These are phyloP conservation scores for Pristionchus fissidentatus DNA, from an alignment of 2,888 invertebrate genomes.

Conservation along the genomic window DNA sequence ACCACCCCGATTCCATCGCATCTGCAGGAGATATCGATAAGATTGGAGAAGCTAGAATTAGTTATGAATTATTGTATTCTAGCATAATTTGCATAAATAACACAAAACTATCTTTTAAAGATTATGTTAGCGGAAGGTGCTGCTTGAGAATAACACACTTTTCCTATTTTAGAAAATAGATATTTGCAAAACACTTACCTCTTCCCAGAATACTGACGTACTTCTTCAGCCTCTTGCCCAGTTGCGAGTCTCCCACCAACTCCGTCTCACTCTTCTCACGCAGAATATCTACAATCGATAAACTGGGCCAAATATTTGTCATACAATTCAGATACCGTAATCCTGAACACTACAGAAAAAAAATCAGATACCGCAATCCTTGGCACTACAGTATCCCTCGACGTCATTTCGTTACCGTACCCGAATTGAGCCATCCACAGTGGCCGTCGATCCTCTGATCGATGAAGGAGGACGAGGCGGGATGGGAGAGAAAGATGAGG, in stretches of 20 bases:
- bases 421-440: slow-evolving; percentile 60
- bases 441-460: slow-evolving; percentile 61
- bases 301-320: background rate
- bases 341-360: background rate
- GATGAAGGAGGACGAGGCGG: slow-evolving; percentile 66
- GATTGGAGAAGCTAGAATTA: background rate
- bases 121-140: too few species aligned
- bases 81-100: background rate
- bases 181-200: slow-evolving; percentile 44
- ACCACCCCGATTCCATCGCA: slow-evolving; percentile 2
- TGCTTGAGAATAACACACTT: background rate
- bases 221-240: slow-evolving; percentile 47
- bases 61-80: background rate
- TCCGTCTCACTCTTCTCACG: slow-evolving; percentile 51
- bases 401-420: slow-evolving; percentile 14
- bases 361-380: background rate
- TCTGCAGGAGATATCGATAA: background rate
- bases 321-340: background rate
- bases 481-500: slow-evolving; percentile 70
- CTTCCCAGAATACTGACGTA: slow-evolving; percentile 46
- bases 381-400: background rate
- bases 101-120: too few species aligned
- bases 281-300: slow-evolving; percentile 46
- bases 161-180: background rate
- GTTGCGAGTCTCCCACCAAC: slow-evolving; percentile 51